Percentiles rank a stretch among this genome's conserved stretches.
Evolutionary conservation across 2,113 vertebrate species (phyloP).

Genomic region (Melospiza melodia): DNA sequence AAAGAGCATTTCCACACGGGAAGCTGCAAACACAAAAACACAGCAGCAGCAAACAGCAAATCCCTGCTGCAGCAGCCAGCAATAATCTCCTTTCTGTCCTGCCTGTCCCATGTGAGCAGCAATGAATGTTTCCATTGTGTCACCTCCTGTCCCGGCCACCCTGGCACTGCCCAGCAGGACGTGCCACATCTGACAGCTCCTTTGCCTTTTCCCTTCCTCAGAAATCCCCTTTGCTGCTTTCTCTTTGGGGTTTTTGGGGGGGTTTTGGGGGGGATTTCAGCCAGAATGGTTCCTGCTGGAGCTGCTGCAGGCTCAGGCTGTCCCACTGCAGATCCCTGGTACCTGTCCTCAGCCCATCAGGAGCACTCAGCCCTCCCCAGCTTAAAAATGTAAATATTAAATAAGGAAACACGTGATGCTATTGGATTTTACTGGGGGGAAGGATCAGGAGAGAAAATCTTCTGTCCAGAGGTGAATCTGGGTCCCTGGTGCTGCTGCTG

Average conservation of each 20-base stretch:
- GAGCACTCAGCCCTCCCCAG: background rate
- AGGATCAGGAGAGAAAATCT: background rate
- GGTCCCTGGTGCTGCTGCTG: background rate
- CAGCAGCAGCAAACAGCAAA: constrained; percentile 52
- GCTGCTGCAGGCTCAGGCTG: too few relatives aligned
- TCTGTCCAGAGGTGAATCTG: background rate
- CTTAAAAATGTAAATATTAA: background rate
- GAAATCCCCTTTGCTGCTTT: background rate
- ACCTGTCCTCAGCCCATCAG: too few relatives aligned
- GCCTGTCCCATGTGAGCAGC: background rate
- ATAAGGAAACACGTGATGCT: background rate
- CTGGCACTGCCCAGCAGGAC: background rate
- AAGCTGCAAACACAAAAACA: constrained; percentile 9
- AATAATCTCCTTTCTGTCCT: constrained; percentile 49
- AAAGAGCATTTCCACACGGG: constrained; percentile 35
- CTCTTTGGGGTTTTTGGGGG: background rate
- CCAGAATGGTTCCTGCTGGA: too few relatives aligned
- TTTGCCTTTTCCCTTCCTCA: background rate
- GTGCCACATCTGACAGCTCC: background rate
- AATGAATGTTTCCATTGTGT: constrained; percentile 44
- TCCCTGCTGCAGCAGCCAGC: background rate
- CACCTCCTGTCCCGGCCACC: background rate
- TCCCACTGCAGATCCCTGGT: too few relatives aligned
- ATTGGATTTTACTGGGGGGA: background rate
- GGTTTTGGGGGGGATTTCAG: too few relatives aligned